Conservation (phyloP, 1,140 invertebrate species). For the Musca vetustissima region DNA sequence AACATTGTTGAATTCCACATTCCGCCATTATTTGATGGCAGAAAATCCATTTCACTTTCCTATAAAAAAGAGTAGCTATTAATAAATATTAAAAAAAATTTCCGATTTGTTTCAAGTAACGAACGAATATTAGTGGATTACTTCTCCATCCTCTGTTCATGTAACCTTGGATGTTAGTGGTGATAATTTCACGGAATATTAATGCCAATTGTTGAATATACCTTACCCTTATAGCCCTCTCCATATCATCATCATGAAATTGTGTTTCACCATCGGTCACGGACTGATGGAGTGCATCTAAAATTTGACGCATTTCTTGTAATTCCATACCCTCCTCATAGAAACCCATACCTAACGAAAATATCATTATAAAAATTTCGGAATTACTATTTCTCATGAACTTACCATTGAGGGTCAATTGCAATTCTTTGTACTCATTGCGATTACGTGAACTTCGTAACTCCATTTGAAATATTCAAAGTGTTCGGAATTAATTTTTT, state of each 20-base stretch:
- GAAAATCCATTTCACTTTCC: conserved; percentile 15
- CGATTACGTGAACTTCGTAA: conserved; percentile 3
- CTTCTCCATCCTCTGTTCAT: too few species aligned
- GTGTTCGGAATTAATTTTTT: background rate
- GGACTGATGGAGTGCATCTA: background rate
- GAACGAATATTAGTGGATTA: too few species aligned
- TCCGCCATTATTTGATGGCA: background rate
- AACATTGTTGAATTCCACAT: conserved; percentile 2
- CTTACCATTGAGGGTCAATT: conserved; percentile 2
- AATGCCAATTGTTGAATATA: background rate
- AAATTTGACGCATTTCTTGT: conserved; percentile 6
- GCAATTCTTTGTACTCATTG: conserved; percentile 9
- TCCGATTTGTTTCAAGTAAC: too few species aligned
- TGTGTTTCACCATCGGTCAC: background rate
- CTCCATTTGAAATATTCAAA: background rate
- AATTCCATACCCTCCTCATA: conserved; percentile 18
- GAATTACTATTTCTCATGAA: background rate
- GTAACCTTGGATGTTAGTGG: too few species aligned
- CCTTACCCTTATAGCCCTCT: conserved; percentile 1
- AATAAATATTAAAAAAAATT: background rate
- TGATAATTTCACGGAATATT: too few species aligned
- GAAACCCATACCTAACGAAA: background rate
- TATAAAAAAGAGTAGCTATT: background rate
- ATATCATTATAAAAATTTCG: background rate
- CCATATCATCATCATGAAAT: background rate